Percentiles rank a stretch among this genome's conserved stretches.
Conservation (phyloP, 1,140 invertebrate species). For the Pissodes strobi region DNA sequence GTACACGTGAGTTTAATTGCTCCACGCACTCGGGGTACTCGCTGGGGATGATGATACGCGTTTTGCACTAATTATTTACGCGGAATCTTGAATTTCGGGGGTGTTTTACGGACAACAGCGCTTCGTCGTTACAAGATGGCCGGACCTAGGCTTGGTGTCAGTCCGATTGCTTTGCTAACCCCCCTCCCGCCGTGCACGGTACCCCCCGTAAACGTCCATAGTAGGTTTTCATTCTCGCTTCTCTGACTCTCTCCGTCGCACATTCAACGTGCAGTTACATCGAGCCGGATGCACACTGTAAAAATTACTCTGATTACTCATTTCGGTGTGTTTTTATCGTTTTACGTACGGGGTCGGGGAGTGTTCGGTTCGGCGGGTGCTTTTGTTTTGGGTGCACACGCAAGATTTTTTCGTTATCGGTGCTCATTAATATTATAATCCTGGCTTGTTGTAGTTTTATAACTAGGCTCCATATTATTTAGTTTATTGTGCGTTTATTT, state of each 20-base stretch:
- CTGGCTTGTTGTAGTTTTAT: neutral
- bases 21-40: conserved; percentile 37
- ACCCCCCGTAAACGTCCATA: conserved; percentile 54
- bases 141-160: conserved; percentile 57
- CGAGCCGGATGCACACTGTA: conserved; percentile 54
- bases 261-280: conserved; percentile 53
- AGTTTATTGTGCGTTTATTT: neutral
- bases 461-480: neutral
- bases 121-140: conserved; percentile 56
- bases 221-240: conserved; percentile 55
- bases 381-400: conserved; percentile 15
- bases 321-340: conserved; percentile 48
- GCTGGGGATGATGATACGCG: conserved; percentile 28
- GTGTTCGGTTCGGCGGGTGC: no score
- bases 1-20: conserved; percentile 45
- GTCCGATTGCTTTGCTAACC: conserved; percentile 56
- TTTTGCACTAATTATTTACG: conserved; percentile 44
- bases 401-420: conserved; percentile 16
- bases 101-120: conserved; percentile 51
- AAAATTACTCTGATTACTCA: conserved; percentile 53
- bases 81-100: conserved; percentile 47
- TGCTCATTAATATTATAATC: neutral
- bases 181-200: conserved; percentile 53
- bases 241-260: conserved; percentile 51
- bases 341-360: conserved; percentile 14